These are phyloP conservation scores for Myiopsitta monachus DNA, from an alignment of 2,113 vertebrate genomes.

Conservation along the genomic window DNA sequence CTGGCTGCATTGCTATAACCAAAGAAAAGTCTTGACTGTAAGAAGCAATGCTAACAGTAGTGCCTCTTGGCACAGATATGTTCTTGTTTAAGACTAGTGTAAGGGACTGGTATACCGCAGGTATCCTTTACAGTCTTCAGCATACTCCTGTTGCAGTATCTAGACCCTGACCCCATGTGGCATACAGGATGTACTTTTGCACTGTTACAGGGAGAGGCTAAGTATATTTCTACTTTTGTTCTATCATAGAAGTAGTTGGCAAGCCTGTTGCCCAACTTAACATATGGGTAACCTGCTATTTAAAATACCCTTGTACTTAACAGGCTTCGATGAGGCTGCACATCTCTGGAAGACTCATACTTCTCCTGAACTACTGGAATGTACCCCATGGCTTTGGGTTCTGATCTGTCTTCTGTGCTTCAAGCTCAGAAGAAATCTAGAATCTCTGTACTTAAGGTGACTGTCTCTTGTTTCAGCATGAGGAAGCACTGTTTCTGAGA, in stretches of 20 bases:
- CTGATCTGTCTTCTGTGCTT: background rate
- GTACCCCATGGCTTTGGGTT: background rate
- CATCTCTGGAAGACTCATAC: background rate
- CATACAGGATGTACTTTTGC: background rate
- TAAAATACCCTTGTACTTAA: background rate
- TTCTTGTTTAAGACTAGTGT: background rate
- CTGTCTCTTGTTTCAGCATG: background rate
- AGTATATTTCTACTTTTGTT: background rate
- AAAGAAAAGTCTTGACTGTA: too few species aligned
- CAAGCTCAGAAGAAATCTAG: background rate
- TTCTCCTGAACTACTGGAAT: background rate
- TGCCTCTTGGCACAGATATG: background rate
- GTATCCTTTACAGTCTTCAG: background rate
- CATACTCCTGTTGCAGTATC: background rate
- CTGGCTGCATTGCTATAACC: background rate
- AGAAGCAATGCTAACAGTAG: background rate
- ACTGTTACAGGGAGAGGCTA: background rate
- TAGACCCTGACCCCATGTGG: background rate
- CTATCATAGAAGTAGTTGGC: background rate
- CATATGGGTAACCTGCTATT: background rate
- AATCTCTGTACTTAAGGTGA: background rate
- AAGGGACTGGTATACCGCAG: background rate
- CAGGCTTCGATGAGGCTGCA: background rate
- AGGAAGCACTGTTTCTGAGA: background rate
- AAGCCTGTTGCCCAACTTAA: background rate